Percentiles rank a stretch among this genome's conserved stretches.
phyloP scores from a whole-genome alignment of 2,113 vertebrate genomes.

The Cephalopholis sonnerati region DNA sequence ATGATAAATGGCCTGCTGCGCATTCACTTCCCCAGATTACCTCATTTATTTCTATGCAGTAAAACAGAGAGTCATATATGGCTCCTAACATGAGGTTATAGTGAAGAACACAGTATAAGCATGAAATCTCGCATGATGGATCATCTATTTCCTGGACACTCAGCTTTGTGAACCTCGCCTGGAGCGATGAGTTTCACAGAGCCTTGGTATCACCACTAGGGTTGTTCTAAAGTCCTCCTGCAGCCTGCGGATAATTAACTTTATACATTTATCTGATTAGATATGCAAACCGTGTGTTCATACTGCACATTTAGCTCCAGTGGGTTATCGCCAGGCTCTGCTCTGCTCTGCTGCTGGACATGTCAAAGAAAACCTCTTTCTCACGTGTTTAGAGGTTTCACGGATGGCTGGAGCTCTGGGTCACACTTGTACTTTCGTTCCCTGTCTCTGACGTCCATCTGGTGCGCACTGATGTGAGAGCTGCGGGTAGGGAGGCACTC shows the following conservation, averaged over 20 bases:
- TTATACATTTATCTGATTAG: constrained; percentile 57
- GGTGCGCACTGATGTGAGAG: constrained; percentile 50
- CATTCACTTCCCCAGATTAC: constrained; percentile 31
- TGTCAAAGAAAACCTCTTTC: constrained; percentile 27
- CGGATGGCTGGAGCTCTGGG: constrained; percentile 40
- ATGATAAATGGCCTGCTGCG: constrained; percentile 31
- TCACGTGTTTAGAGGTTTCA: constrained; percentile 26
- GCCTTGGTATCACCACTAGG: constrained; percentile 12
- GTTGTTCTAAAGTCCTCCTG: constrained; percentile 31
- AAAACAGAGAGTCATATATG: constrained; percentile 13
- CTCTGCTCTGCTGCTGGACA: neutral
- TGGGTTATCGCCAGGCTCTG: constrained; percentile 24
- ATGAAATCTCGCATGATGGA: constrained; percentile 24
- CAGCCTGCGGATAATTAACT: constrained; percentile 37
- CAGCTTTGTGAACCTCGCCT: constrained; percentile 35
- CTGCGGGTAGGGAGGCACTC: constrained; percentile 53
- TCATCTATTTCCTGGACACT: constrained; percentile 39
- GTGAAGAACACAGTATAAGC: neutral
- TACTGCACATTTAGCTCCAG: constrained; percentile 32
- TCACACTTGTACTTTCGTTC: constrained; percentile 36
- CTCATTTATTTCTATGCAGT: constrained; percentile 2
- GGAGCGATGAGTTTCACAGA: constrained; percentile 41
- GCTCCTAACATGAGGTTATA: constrained; percentile 13
- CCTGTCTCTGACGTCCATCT: constrained; percentile 59
- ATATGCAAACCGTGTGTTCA: constrained; percentile 58